Evolutionary conservation across 2,797 vertebrate species (phyloP), one percentile per base, ranked within the genome.

Genomic region (Tympanoctomys barrerae): DNA sequence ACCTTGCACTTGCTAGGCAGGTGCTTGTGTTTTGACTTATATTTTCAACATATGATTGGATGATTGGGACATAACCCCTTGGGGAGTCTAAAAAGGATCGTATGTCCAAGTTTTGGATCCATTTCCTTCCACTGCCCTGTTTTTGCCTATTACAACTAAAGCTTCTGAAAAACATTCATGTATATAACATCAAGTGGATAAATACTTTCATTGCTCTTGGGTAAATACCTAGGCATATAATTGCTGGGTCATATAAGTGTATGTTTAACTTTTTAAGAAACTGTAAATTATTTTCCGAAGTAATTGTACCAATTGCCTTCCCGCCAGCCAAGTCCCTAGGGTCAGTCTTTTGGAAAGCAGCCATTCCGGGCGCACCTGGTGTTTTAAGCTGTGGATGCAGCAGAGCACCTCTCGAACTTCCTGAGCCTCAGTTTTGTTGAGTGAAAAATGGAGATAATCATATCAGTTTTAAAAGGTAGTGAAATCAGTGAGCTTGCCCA

Each of bases 201-300:
- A 36, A 57, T 8, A 9, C 36, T 59, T 81, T 77, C 33, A 26
- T 73, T 59, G 18, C 33, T 78, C 52, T 52, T 71, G 46, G 31
- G 61, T 57, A 49, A 84, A 73, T 54, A 80, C 36, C 59, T 7
- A 62, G 31, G 59, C 85, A 36, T 68, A 16, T 3, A 52, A 78
- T 22, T 86, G 36, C 46, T 66, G 68, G 59, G 70, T 92, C 62
- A 62, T 21, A 24, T 59, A 77, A 81, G 89, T 39, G 2, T 73
- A 89, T 24, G 46, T 79, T 89, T 88, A 87, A 90, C 82, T 84
- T 93, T 88, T 71, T 46, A 91, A 94, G 77, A 94, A 87, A 87
- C 49, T 59, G 42, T 13, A 77, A 68, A 54, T 75, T 46, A 5
- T 52, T 95, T 95, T 89, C 73, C 11, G 2, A 81, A 95, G 33